Conservation (phyloP, 2,797 vertebrate genomes). For the Lemur catta region DNA sequence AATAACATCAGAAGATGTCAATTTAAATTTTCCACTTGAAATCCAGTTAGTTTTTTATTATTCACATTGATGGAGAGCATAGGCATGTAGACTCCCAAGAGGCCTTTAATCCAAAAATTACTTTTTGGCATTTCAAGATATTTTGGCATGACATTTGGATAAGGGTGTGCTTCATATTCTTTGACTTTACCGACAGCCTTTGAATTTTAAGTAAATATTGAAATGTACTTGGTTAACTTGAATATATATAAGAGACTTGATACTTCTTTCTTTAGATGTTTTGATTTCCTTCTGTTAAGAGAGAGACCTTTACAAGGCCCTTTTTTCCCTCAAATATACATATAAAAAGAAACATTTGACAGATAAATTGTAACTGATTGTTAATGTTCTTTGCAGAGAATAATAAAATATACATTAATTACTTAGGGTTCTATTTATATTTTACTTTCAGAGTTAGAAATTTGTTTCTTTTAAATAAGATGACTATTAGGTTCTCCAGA, state of each 20-base stretch:
- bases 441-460: conserved; percentile 8
- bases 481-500: not conserved
- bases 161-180: not conserved
- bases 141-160: conserved; percentile 24
- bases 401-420: not conserved
- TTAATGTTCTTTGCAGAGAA: conserved; percentile 15
- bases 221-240: conserved; percentile 23
- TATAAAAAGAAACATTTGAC: not conserved
- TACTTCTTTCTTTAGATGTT: not conserved
- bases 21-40: conserved; percentile 36
- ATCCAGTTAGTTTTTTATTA: conserved; percentile 52
- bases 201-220: conserved; percentile 39
- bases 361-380: not conserved
- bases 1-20: conserved; percentile 4
- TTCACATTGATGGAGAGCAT: not conserved
- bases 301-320: not conserved
- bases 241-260: not conserved
- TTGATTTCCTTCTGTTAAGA: conserved; percentile 2
- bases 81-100: not conserved
- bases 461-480: conserved; percentile 10
- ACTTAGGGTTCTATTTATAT: not conserved
- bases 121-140: conserved; percentile 1
- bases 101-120: not conserved
- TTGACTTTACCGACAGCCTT: conserved; percentile 9
- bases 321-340: not conserved